Conservation (phyloP, 2,888 invertebrate genomes). For the Meta bourneti region DNA sequence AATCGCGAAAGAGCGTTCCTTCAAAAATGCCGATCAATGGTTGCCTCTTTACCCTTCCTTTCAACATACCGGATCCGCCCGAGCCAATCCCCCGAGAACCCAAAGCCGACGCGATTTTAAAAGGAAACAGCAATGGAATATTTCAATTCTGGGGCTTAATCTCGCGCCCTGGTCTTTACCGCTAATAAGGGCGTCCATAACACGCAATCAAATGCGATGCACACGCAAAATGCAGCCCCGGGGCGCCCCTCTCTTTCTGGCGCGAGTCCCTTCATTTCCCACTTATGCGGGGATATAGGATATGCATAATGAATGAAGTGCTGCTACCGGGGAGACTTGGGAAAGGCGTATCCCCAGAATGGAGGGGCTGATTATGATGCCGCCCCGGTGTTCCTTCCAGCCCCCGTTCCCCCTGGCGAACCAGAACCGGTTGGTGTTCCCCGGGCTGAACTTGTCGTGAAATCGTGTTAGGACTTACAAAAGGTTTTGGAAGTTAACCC, state of each 20-base stretch:
- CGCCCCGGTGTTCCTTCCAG: too few species aligned
- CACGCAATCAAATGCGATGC: slow-evolving; percentile 51
- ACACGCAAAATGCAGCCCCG: slow-evolving; percentile 35
- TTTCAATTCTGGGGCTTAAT: slow-evolving; percentile 44
- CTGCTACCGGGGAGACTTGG: neutral
- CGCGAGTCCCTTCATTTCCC: slow-evolving; percentile 20
- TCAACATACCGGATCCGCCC: neutral
- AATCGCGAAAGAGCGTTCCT: neutral
- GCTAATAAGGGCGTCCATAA: slow-evolving; percentile 41
- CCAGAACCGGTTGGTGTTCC: too few species aligned
- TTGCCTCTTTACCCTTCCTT: neutral
- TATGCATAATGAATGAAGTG: slow-evolving; percentile 67
- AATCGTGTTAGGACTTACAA: too few species aligned
- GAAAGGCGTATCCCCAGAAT: too few species aligned
- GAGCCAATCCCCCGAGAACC: neutral
- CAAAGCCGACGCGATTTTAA: slow-evolving; percentile 6
- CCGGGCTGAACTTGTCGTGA: too few species aligned
- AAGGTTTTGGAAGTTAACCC: too few species aligned
- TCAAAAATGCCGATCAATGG: neutral
- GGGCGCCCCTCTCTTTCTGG: slow-evolving; percentile 1
- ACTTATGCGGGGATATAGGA: slow-evolving; percentile 56
- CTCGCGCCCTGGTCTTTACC: slow-evolving; percentile 36
- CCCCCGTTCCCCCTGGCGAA: too few species aligned
- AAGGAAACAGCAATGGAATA: slow-evolving; percentile 44
- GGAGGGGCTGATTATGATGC: too few species aligned